These are phyloP conservation scores for Protonemura montana DNA, from an alignment of 2,888 invertebrate species.

Conservation along the genomic window DNA sequence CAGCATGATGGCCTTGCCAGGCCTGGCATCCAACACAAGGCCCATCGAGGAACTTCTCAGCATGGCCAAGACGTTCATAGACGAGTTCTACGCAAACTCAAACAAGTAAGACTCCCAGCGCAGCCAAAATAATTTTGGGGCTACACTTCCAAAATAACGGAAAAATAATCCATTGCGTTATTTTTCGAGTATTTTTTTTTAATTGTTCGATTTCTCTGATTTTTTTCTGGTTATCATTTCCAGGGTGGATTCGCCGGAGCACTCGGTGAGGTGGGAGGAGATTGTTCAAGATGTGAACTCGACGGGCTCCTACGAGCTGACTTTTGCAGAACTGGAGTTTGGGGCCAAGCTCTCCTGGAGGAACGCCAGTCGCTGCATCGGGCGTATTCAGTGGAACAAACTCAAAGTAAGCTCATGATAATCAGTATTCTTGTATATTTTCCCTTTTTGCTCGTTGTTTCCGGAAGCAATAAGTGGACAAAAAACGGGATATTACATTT, in stretches of 20 bases:
- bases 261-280: conserved; percentile 37
- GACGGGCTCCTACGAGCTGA: conserved; percentile 41
- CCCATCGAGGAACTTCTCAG: conserved; percentile 57
- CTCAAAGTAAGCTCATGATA: conserved; percentile 24
- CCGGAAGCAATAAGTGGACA: too few relatives aligned
- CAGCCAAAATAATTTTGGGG: too few relatives aligned
- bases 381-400: conserved; percentile 47
- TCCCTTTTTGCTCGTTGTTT: too few relatives aligned
- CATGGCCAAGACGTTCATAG: conserved; percentile 61
- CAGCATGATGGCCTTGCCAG: conserved; percentile 52
- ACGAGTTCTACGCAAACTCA: conserved; percentile 58
- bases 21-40: conserved; percentile 48
- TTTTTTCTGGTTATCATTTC: too few relatives aligned
- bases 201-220: too few relatives aligned
- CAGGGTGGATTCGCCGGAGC: background rate
- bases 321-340: conserved; percentile 41
- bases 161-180: background rate
- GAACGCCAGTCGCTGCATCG: conserved; percentile 45
- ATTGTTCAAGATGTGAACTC: conserved; percentile 21
- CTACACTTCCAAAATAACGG: background rate
- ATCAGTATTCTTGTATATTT: background rate
- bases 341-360: conserved; percentile 46
- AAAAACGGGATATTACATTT: too few relatives aligned
- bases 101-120: too few relatives aligned
- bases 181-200: too few relatives aligned